Evolutionary conservation across 2,113 vertebrate species (phyloP).

Genomic region (Mus musculus): DNA sequence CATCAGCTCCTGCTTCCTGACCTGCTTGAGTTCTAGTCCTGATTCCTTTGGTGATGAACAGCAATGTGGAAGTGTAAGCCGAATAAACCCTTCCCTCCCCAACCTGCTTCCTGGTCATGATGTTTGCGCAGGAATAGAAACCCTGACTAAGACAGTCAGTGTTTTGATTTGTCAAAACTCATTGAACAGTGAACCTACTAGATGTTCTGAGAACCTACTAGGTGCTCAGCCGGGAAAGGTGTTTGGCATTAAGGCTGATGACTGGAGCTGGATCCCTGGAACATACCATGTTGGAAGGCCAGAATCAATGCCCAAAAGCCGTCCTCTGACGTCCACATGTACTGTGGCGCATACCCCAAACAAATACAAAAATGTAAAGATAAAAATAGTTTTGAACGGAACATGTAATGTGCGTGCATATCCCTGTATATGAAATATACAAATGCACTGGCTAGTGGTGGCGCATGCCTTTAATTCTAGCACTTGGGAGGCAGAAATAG

Average conservation of each 20-base stretch:
- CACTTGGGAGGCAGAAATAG: neutral
- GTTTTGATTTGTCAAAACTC: neutral
- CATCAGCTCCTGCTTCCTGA: too few relatives aligned
- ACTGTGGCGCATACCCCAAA: neutral
- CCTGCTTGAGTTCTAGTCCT: too few relatives aligned
- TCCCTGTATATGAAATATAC: constrained; percentile 9
- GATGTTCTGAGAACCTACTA: neutral
- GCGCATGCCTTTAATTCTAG: neutral
- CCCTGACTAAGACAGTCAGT: neutral
- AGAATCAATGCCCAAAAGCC: neutral
- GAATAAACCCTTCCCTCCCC: too few relatives aligned
- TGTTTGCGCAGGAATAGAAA: too few relatives aligned
- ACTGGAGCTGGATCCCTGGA: neutral
- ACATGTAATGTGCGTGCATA: neutral
- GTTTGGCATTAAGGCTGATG: too few relatives aligned
- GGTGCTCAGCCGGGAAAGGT: neutral
- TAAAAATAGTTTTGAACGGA: neutral
- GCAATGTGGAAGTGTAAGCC: too few relatives aligned
- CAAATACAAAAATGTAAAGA: neutral
- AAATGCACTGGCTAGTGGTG: neutral
- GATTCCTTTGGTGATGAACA: too few relatives aligned
- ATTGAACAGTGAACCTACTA: neutral
- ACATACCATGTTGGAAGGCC: too few relatives aligned
- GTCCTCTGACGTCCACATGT: neutral
- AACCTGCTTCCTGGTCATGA: too few relatives aligned